These are phyloP conservation scores for Orchesellides sinensis DNA, from an alignment of 2,888 invertebrate genomes.

Conservation along the genomic window DNA sequence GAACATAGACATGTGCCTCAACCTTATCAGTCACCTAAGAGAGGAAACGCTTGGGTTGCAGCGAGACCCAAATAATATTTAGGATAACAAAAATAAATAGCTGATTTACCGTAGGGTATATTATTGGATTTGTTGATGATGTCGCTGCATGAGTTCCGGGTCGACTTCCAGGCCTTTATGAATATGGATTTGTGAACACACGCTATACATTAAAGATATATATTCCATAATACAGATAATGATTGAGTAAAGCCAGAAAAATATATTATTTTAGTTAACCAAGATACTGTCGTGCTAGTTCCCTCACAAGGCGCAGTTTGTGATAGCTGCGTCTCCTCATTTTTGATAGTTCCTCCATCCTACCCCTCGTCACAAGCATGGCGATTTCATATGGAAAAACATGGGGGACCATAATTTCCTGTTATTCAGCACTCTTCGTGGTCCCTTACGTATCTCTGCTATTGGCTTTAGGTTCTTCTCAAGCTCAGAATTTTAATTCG, in stretches of 20 bases:
- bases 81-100: not conserved
- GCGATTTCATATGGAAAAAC: conserved; percentile 11
- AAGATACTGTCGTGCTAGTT: conserved; percentile 2
- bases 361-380: conserved; percentile 17
- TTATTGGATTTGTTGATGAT: too few species aligned
- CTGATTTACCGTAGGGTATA: too few species aligned
- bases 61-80: not conserved
- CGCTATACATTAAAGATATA: not conserved
- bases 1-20: not conserved
- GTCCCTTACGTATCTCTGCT: not conserved
- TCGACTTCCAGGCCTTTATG: conserved; percentile 56
- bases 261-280: conserved; percentile 2
- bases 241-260: not conserved
- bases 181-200: conserved; percentile 12
- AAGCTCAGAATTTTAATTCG: conserved; percentile 48
- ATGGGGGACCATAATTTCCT: conserved; percentile 48
- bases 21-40: not conserved
- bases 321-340: conserved; percentile 48
- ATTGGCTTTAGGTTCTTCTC: not conserved
- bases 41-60: not conserved
- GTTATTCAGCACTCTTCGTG: conserved; percentile 26
- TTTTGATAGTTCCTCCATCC: conserved; percentile 14
- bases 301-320: conserved; percentile 42
- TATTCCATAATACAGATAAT: not conserved
- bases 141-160: too few species aligned